Base-by-base conservation (phyloP, 1,140 invertebrate genomes). In the Dinoponera quadriceps region DNA sequence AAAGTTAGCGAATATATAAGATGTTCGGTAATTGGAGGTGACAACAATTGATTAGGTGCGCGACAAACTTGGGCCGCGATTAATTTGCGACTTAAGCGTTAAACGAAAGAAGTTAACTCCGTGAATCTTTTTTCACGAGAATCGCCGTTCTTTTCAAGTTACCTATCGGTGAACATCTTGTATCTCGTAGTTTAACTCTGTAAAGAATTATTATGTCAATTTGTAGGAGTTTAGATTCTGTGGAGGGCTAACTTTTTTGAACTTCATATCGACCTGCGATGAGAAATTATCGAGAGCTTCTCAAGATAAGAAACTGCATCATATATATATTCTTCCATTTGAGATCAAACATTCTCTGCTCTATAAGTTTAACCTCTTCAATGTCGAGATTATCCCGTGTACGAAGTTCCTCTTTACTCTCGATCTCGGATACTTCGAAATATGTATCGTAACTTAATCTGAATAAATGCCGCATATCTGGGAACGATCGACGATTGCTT, bases 91-190 rank as follows among this genome's bases (percentile, higher is more conserved):
- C 55, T 78, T 68, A 78, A 51, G 18, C 18, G 68, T 14, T 68
- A 78, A 78, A 44, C 38, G 38, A 27, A 78, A 69, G 27, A 78
- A 68, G 38, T 62, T 66, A 69, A 0, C 9, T 9, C 38, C 38
- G 38, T 9, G 38, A 44, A 44, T 44, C 38, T 68, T 78, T 68
- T 55, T 55, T 7, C 18, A 14, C n/a, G 22, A 33, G 16, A 65
- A 75, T 44, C 0, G 1, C 7, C n/a, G 1, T 44, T 27, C 51
- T 33, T 55, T 27, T 13, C 4, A 16, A 55, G 9, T 57, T 27
- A 44, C 25, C 18, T 55, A 22, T 16, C 38, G 2, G 13, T 2
- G 27, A 62, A 27, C 13, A 74, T 74, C 38, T 38, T 75, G 3
- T 77, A 33, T 3, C 13, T 57, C 0, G 14, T 18, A 68, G 18